Percentiles rank a stretch among this genome's conserved stretches.
phyloP scores from a whole-genome alignment of 2,797 vertebrate genomes.

The Smutsia gigantea region DNA sequence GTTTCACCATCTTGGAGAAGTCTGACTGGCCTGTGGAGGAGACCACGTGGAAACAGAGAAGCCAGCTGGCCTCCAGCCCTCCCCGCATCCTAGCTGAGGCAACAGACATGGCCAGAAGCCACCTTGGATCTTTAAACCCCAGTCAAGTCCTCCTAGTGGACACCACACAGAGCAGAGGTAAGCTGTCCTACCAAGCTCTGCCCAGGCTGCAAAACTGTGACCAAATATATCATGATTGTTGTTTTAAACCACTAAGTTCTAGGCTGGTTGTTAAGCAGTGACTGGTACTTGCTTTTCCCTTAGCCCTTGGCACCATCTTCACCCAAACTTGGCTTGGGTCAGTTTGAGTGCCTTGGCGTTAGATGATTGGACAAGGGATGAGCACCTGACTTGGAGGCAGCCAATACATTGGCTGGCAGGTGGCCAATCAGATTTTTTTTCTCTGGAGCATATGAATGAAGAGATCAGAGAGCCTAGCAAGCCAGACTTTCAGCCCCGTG shows the following conservation, averaged over 20 bases:
- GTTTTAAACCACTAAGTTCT: neutral
- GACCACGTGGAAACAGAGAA: neutral
- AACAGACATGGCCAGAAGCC: neutral
- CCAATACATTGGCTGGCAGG: neutral
- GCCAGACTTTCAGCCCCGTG: neutral
- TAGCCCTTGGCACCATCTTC: neutral
- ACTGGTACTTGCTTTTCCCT: neutral
- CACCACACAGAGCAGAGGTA: neutral
- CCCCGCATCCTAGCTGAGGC: neutral
- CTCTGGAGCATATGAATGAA: neutral
- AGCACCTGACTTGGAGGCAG: neutral
- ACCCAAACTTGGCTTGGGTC: neutral
- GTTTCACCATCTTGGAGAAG: neutral
- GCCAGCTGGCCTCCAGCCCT: neutral
- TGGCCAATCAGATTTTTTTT: neutral
- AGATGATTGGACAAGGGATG: neutral
- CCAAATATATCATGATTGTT: neutral
- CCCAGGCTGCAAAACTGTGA: neutral
- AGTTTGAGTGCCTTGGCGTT: neutral
- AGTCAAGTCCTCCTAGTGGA: neutral
- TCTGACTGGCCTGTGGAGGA: neutral
- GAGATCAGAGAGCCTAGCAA: neutral
- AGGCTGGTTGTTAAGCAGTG: neutral
- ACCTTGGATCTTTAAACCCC: neutral
- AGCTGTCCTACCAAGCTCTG: neutral